Evolutionary conservation across 1,140 invertebrate species (phyloP).

Genomic region (Pomacea maculata): DNA sequence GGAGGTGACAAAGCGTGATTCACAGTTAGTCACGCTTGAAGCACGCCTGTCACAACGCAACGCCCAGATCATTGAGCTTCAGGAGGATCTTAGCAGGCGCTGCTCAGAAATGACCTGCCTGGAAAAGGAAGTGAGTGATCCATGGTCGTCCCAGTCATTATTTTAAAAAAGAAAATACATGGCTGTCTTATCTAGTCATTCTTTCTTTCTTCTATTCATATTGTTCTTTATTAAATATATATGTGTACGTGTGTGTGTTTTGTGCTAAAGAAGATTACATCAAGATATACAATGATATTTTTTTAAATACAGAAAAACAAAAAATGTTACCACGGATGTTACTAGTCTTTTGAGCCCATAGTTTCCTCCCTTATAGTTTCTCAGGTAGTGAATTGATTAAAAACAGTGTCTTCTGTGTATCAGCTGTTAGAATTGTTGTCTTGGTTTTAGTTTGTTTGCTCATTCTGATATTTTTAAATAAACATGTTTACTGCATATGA

Average conservation of each 20-base stretch:
- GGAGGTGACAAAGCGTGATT: slow-evolving; percentile 46
- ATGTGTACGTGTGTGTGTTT: too few relatives aligned
- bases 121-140: slow-evolving; percentile 49
- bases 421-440: neutral
- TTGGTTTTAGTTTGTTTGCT: neutral
- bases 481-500: neutral
- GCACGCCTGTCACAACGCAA: slow-evolving; percentile 53
- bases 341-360: too few relatives aligned
- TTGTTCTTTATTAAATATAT: too few relatives aligned
- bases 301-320: too few relatives aligned
- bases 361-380: too few relatives aligned
- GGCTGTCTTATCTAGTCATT: neutral
- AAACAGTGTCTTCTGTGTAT: too few relatives aligned
- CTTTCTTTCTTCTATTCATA: neutral
- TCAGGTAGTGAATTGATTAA: too few relatives aligned
- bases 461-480: neutral
- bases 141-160: too few relatives aligned
- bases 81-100: slow-evolving; percentile 55
- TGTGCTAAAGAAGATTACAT: too few relatives aligned
- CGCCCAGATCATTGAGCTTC: slow-evolving; percentile 54
- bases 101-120: slow-evolving; percentile 44
- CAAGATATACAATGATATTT: too few relatives aligned
- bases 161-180: too few relatives aligned
- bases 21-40: slow-evolving; percentile 45
- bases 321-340: too few relatives aligned